Evolutionary conservation across 2,888 invertebrate species (phyloP), one percentile per base, ranked within the genome.

Genomic region (Amphipyra berbera): DNA sequence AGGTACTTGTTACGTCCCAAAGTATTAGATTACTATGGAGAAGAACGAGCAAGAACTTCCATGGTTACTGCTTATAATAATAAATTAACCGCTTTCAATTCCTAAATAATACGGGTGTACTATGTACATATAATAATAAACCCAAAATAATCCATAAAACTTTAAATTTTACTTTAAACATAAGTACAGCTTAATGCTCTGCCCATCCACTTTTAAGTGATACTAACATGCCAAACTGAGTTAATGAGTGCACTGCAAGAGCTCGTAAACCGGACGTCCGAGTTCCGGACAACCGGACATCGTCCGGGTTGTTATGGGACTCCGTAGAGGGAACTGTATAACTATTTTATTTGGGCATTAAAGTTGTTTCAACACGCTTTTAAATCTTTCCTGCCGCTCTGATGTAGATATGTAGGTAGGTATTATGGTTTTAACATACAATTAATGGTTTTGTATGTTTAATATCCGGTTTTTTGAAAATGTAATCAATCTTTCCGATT

Each of bases 251-350:
- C 62, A 47, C 27, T 44, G 40, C 37, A 57, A 56, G 15, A 62
- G 62, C 70, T 70, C 70, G 57, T 73, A 73, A 73, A 58, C 69
- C 70, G 74, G 70, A 68, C 33, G 41, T 69, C 71, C 70, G 69
- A 27, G 14, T 45, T 55, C 67, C 61, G 61, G 68, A 53, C 46
- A 7, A 46, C 58, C 55, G 57, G 54, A 52, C 49, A 47, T 42
- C 8, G 8, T 30, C 53, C 57, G 35, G 40, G 10, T 15, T 38
- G 49, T 49, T 44, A 46, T 13, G 53, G 46, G 46, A 57, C 41
- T 46, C 48, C 10, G 41, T 42, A 53, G 15, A 54, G 52, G 30
- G 68, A 50, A 44, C 56, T 40, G 13, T 68, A 46, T 42, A 68
- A 67, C 72, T 73, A 73, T 73, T 68, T 68, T 47, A 68, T 73